Evolutionary conservation across 1,140 invertebrate genomes (phyloP).

Genomic region (Lethocerus indicus): DNA sequence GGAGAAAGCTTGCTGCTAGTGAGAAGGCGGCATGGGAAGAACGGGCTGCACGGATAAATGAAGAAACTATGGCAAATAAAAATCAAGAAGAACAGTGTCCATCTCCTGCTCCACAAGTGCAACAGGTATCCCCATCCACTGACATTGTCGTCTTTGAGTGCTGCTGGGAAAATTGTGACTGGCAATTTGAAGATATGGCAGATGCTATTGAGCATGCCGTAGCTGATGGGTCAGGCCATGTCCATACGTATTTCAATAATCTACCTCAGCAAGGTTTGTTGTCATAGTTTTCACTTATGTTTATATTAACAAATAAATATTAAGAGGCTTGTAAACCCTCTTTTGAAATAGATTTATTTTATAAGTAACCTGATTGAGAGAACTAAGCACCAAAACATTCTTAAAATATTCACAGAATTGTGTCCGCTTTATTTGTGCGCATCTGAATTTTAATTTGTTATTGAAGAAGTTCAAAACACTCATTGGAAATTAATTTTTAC

Average conservation of each 20-base stretch:
- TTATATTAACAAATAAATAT: background rate
- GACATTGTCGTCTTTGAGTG: constrained; percentile 76
- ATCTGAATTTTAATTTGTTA: too few species aligned
- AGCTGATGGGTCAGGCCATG: constrained; percentile 46
- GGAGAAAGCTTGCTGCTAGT: constrained; percentile 71
- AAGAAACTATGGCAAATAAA: constrained; percentile 46
- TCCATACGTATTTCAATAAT: constrained; percentile 33
- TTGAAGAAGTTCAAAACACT: too few species aligned
- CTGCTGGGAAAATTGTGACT: constrained; percentile 83
- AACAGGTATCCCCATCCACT: constrained; percentile 8
- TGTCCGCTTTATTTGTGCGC: too few species aligned
- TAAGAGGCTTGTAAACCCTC: too few species aligned
- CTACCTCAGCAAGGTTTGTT: too few species aligned
- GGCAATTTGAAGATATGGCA: constrained; percentile 75
- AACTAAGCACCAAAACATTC: too few species aligned
- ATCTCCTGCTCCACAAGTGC: constrained; percentile 15
- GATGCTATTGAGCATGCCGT: constrained; percentile 85
- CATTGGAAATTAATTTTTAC: too few species aligned
- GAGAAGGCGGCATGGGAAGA: constrained; percentile 92
- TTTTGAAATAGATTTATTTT: too few species aligned
- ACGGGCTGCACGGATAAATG: constrained; percentile 69
- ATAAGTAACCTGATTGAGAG: too few species aligned
- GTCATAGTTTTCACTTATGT: background rate
- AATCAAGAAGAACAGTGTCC: constrained; percentile 24
- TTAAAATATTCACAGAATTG: too few species aligned